Conservation (phyloP, 2,888 invertebrate species). For the Zygothrica quintamaculata region DNA sequence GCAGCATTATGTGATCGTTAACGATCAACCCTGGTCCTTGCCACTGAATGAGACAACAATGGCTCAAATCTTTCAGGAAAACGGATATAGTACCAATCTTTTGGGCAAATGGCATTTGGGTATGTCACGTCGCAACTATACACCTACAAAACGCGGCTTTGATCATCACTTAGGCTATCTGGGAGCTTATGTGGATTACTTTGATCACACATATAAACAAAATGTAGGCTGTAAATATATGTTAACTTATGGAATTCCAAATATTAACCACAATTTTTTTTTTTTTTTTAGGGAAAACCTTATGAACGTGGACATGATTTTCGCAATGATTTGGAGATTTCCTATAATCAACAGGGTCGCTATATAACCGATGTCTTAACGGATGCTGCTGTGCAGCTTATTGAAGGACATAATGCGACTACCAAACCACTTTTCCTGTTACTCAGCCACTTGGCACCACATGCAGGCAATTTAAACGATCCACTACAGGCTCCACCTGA, state of each 20-base stretch:
- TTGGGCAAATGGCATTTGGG: slow-evolving; percentile 97
- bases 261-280: not conserved
- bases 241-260: too few relatives aligned
- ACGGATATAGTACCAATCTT: slow-evolving; percentile 92
- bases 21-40: slow-evolving; percentile 90
- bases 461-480: slow-evolving; percentile 89
- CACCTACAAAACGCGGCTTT: slow-evolving; percentile 91
- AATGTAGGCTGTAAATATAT: slow-evolving; percentile 80
- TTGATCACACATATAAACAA: slow-evolving; percentile 87
- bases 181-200: slow-evolving; percentile 93
- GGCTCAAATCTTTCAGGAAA: slow-evolving; percentile 88
- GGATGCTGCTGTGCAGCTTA: slow-evolving; percentile 87
- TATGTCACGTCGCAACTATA: slow-evolving; percentile 87
- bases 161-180: slow-evolving; percentile 93
- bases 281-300: slow-evolving; percentile 33
- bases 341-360: slow-evolving; percentile 85
- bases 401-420: slow-evolving; percentile 86
- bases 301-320: slow-evolving; percentile 85
- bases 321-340: slow-evolving; percentile 85
- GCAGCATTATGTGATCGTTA: slow-evolving; percentile 89
- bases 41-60: slow-evolving; percentile 89
- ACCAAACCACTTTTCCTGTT: slow-evolving; percentile 90
- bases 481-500: slow-evolving; percentile 90
- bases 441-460: slow-evolving; percentile 92
- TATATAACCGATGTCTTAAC: slow-evolving; percentile 91